These are phyloP conservation scores for Caretta caretta DNA, from an alignment of 2,113 vertebrate species.

Conservation along the genomic window DNA sequence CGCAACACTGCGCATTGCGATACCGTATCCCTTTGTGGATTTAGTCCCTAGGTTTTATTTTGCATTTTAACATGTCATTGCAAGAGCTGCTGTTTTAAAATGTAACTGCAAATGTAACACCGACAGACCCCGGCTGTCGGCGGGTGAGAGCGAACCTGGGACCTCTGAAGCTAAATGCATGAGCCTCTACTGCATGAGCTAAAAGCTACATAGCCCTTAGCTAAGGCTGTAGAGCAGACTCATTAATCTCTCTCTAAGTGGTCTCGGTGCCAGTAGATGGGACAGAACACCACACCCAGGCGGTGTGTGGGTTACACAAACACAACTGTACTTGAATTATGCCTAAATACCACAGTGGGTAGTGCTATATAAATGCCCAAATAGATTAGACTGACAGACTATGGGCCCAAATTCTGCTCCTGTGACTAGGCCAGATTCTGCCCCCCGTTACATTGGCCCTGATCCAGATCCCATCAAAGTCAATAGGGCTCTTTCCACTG, in stretches of 20 bases:
- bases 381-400: neutral
- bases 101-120: neutral
- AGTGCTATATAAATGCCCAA: neutral
- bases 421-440: neutral
- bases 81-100: neutral
- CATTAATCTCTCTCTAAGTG: too few species aligned
- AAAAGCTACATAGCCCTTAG: too few species aligned
- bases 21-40: neutral
- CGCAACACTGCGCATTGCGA: neutral
- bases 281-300: too few species aligned
- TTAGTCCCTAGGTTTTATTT: neutral
- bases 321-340: neutral
- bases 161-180: too few species aligned
- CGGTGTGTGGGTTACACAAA: neutral
- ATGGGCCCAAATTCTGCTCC: neutral
- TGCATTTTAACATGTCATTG: constrained; percentile 4
- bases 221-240: too few species aligned
- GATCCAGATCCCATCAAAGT: neutral
- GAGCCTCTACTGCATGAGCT: too few species aligned
- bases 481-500: neutral
- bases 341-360: neutral
- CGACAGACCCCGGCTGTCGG: too few species aligned
- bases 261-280: too few species aligned
- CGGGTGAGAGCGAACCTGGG: too few species aligned
- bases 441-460: neutral